These are phyloP conservation scores for Cyclargus thomasi DNA, from an alignment of 1,140 invertebrate genomes.

Conservation along the genomic window DNA sequence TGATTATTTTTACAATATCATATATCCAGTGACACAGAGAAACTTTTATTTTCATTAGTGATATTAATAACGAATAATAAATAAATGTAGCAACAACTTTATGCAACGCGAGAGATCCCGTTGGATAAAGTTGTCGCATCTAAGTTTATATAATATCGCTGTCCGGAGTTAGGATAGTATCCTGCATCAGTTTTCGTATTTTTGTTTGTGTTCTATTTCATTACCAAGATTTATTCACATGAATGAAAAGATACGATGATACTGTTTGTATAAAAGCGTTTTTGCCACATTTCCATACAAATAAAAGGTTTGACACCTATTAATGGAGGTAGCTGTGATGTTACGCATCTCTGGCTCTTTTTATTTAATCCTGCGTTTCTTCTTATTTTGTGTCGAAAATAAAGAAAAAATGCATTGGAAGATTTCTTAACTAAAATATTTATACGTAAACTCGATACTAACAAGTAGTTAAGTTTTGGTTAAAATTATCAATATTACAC, in stretches of 20 bases:
- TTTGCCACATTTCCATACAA: not conserved
- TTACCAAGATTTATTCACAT: constrained; percentile 9
- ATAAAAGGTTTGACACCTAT: constrained; percentile 1
- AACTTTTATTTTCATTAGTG: no score
- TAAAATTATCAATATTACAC: no score
- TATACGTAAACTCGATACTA: no score
- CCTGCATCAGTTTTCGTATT: not conserved
- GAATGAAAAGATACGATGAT: constrained; percentile 8
- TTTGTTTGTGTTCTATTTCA: constrained; percentile 7
- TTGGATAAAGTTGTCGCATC: not conserved
- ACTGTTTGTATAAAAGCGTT: not conserved
- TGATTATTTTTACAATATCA: no score
- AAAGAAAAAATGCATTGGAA: no score
- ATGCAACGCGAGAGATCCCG: no score
- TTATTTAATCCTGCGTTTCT: not conserved
- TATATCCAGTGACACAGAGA: no score
- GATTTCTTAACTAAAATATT: no score
- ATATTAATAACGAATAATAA: no score
- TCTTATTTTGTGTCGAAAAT: no score
- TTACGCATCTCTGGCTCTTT: not conserved
- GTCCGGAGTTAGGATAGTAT: not conserved
- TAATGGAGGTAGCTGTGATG: not conserved
- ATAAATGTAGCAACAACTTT: no score
- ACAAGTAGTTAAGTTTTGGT: no score
- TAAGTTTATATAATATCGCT: not conserved